Percentiles rank a stretch among this genome's conserved stretches.
These are phyloP conservation scores for Caenorhabditis wallacei DNA, from an alignment of 2,888 invertebrate species.

Conservation along the genomic window DNA sequence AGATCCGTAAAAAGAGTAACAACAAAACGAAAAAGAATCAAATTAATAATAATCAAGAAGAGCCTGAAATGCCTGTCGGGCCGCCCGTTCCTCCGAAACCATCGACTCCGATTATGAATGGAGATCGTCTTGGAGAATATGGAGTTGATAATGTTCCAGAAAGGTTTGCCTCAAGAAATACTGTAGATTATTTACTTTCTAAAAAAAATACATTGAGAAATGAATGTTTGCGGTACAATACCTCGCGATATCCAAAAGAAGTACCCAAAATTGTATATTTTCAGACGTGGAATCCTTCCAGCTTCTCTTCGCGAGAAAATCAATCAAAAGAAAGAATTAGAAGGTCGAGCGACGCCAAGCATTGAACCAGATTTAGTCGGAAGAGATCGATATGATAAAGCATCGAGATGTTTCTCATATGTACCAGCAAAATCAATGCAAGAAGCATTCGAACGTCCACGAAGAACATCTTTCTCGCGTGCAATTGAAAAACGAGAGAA, in stretches of 20 bases:
- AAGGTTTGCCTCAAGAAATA: conserved; percentile 25
- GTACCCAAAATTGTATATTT: no score
- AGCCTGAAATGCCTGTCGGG: conserved; percentile 66
- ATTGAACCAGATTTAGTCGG: conserved; percentile 83
- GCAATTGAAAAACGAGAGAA: conserved; percentile 69
- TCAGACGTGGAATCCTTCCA: conserved; percentile 72
- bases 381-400: conserved; percentile 82
- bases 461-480: conserved; percentile 69
- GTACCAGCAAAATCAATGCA: conserved; percentile 82
- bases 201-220: no score
- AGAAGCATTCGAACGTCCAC: conserved; percentile 78
- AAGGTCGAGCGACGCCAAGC: conserved; percentile 72
- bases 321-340: conserved; percentile 61
- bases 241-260: no score
- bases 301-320: conserved; percentile 65
- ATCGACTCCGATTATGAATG: conserved; percentile 83
- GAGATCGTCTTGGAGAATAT: conserved; percentile 29
- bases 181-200: no score
- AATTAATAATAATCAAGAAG: conserved; percentile 37
- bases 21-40: conserved; percentile 16
- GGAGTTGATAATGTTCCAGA: conserved; percentile 52
- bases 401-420: conserved; percentile 83
- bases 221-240: no score
- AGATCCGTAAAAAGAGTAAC: conserved; percentile 47
- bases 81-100: conserved; percentile 83